Evolutionary conservation across 2,113 vertebrate species (phyloP).

Genomic region (Gambusia holbrooki): DNA sequence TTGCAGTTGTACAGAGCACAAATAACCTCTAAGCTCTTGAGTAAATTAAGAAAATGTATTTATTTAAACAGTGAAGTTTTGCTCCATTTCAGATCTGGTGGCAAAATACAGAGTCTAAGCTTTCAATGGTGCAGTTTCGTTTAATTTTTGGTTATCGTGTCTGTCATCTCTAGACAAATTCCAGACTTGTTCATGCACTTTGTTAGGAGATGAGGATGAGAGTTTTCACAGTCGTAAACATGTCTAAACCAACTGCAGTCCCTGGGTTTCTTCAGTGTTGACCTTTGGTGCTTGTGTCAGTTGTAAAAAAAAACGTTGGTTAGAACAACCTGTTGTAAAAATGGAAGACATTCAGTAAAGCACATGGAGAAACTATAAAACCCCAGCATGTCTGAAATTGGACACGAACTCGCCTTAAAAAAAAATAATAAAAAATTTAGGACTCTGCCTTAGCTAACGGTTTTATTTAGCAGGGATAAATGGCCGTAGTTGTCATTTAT

Average conservation of each 20-base stretch:
- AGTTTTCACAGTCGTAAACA: constrained; percentile 52
- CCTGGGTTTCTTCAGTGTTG: constrained; percentile 34
- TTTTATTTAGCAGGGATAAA: not conserved
- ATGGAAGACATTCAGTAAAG: not conserved
- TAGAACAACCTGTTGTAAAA: not conserved
- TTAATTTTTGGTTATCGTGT: constrained; percentile 6
- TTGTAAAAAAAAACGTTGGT: not conserved
- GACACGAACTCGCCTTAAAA: not conserved
- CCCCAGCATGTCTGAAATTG: not conserved
- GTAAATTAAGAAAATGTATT: too few species aligned
- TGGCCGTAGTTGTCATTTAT: not conserved
- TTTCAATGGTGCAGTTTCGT: not conserved
- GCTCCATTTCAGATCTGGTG: too few species aligned
- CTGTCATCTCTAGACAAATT: constrained; percentile 37
- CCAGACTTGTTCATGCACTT: constrained; percentile 29
- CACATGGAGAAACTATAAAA: not conserved
- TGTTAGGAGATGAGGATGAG: constrained; percentile 23
- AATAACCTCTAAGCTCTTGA: too few species aligned
- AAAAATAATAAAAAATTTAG: not conserved
- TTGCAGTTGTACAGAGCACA: too few species aligned
- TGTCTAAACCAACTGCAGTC: constrained; percentile 9
- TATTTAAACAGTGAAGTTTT: too few species aligned
- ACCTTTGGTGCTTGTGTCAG: not conserved
- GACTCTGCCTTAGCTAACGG: not conserved
- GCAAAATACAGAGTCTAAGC: too few species aligned